Base-by-base conservation (phyloP, 37 sponge, comb jelly and placozoan genomes). In the Agelas oroides region DNA sequence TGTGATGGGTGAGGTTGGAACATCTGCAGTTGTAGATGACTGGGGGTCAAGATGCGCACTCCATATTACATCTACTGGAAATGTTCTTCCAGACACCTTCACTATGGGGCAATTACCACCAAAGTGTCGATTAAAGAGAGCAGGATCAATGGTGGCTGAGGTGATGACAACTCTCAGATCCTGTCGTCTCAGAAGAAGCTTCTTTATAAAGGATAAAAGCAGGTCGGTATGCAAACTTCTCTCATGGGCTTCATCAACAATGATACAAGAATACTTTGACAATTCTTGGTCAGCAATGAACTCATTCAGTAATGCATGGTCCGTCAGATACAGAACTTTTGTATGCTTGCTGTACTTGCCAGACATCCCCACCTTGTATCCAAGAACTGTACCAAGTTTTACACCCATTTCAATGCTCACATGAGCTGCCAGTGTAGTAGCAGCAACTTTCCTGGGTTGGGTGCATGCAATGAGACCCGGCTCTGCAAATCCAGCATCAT, bases 211-310 rank as follows among this genome's bases (percentile, higher is more conserved):
- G 5, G 73, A 77, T 2, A 91, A 40, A 5, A 91, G 79, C 23
- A 91, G 53, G 69, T 91, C 92, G n/a, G 92, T 91, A 54, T 91
- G 62, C 27, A 91, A 66, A 34, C 92, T 91, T 59, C 92, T 63
- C 57, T 91, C 92, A 62, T 91, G 92, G 41, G 92, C 92, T 69
- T 91, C 92, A 87, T 91, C 92, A 52, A 91, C 73, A 24, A 91
- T 33, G 21, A 91, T 31, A 37, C 87, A 87, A 41, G 91, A 84
- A 58, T 85, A 79, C 41, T 60, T 17, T 2, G 59, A 40, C 1
- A 90, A 70, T 8, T 56, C 14, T 46, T 27, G 53, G 34, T 90
- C 86, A 0, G 32, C n/a, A 16, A 80, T 73, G 30, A 66, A 78
- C 36, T 81, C 81, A 63, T 80, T 85, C 17, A 90, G 75, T 24